phyloP scores from a whole-genome alignment of 2,113 vertebrate species.

The Zosterops japonicus region DNA sequence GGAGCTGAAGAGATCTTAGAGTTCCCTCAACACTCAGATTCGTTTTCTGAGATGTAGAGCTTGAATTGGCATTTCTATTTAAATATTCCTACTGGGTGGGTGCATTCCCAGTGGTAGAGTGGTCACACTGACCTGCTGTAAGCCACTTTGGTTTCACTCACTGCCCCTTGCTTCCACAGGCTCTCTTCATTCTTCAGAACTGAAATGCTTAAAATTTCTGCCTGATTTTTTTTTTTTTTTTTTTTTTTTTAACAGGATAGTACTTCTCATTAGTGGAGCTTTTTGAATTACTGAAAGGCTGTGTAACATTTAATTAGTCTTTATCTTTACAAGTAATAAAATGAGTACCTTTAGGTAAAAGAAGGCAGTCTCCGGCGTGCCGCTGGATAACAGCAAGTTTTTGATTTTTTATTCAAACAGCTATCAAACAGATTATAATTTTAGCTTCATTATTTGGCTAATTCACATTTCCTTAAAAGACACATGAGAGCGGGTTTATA shows the following conservation, averaged over 20 bases:
- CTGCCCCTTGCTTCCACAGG: background rate
- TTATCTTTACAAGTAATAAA: conserved; percentile 73
- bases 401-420: conserved; percentile 66
- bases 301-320: conserved; percentile 72
- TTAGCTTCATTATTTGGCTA: conserved; percentile 69
- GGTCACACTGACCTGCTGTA: fast-evolving
- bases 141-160: fast-evolving
- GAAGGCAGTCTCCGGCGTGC: background rate
- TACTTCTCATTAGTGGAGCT: conserved; percentile 41
- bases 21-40: background rate
- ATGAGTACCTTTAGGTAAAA: conserved; percentile 57
- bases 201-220: background rate
- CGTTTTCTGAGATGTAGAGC: background rate
- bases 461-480: conserved; percentile 65
- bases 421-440: conserved; percentile 67
- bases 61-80: background rate
- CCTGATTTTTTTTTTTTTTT: background rate
- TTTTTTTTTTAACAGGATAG: background rate
- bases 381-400: conserved; percentile 20
- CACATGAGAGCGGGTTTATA: conserved; percentile 56
- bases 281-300: conserved; percentile 58
- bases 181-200: background rate
- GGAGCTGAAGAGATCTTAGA: background rate
- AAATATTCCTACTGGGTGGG: background rate
- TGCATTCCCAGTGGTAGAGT: background rate